Percentiles rank a stretch among this genome's conserved stretches.
phyloP scores from a whole-genome alignment of 2,797 vertebrate species.

The Bufotes viridis region DNA sequence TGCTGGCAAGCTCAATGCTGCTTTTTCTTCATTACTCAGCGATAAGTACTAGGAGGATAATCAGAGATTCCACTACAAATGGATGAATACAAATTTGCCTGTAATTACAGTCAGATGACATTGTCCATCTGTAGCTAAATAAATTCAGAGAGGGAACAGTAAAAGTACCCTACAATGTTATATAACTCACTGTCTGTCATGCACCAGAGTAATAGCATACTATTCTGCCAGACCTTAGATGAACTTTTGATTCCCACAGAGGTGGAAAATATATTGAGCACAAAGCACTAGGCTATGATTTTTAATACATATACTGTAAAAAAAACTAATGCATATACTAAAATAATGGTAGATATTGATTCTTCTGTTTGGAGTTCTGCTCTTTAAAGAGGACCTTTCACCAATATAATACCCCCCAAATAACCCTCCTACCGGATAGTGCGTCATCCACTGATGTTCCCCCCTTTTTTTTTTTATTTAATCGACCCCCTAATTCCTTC shows the following conservation, averaged over 20 bases:
- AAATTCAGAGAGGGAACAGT: constrained; percentile 20
- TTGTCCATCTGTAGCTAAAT: constrained; percentile 2
- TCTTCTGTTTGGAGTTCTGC: not conserved
- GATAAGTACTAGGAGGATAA: constrained; percentile 6
- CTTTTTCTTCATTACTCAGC: not conserved
- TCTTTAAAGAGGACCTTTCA: no score
- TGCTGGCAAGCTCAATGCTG: not conserved
- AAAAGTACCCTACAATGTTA: not conserved
- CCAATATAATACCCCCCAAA: no score
- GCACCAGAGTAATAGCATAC: not conserved
- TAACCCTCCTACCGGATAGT: no score
- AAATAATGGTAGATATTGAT: not conserved
- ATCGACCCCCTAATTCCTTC: no score
- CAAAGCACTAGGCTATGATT: not conserved
- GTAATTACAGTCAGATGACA: constrained; percentile 23
- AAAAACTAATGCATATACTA: not conserved
- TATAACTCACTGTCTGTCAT: constrained; percentile 10
- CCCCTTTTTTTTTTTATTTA: no score
- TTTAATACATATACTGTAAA: not conserved
- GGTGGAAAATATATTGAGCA: not conserved
- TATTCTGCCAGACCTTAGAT: not conserved
- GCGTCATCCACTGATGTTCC: no score
- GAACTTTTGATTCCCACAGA: not conserved
- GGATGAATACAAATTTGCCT: not conserved
- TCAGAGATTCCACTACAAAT: not conserved